A percentile compares a stretch with the other conserved stretches of the same genome.
These are phyloP conservation scores for Oophaga pumilio DNA, from an alignment of 2,113 vertebrate genomes.

Conservation along the genomic window DNA sequence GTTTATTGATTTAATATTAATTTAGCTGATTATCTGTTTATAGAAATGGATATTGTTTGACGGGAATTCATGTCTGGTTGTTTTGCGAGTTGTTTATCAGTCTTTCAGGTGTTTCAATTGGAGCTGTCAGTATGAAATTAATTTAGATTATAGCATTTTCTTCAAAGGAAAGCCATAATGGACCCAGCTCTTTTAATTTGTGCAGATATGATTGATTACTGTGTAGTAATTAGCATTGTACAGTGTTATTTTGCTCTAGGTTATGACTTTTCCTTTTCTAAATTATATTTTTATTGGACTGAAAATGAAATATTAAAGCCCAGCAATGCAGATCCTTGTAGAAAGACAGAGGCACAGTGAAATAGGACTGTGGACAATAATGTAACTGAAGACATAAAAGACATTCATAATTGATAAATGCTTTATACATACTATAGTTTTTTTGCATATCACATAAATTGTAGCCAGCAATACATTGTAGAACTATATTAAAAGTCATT, in stretches of 20 bases:
- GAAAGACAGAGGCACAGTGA: conserved; percentile 22
- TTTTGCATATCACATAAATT: conserved; percentile 34
- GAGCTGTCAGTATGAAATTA: conserved; percentile 34
- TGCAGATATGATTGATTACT: conserved; percentile 40
- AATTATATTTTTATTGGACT: conserved; percentile 50
- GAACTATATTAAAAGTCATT: conserved; percentile 40
- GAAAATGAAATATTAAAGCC: conserved; percentile 51
- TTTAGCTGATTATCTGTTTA: conserved; percentile 41
- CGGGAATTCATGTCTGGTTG: conserved; percentile 7
- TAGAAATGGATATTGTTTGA: conserved; percentile 30
- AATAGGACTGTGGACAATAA: conserved; percentile 45
- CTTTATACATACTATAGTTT: conserved; percentile 15
- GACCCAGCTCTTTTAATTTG: conserved; percentile 52
- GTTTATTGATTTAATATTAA: conserved; percentile 45
- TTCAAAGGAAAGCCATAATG: conserved; percentile 35
- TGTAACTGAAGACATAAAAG: conserved; percentile 34
- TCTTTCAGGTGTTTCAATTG: conserved; percentile 39
- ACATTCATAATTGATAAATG: conserved; percentile 49
- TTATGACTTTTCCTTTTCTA: conserved; percentile 51
- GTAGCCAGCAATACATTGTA: background rate
- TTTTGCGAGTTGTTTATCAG: conserved; percentile 44
- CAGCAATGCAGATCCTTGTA: background rate
- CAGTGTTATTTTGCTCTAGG: conserved; percentile 52
- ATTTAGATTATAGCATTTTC: conserved; percentile 50
- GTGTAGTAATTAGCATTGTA: conserved; percentile 51